Evolutionary conservation across 2,888 invertebrate genomes (phyloP).

Genomic region (Ditula angustiorana): DNA sequence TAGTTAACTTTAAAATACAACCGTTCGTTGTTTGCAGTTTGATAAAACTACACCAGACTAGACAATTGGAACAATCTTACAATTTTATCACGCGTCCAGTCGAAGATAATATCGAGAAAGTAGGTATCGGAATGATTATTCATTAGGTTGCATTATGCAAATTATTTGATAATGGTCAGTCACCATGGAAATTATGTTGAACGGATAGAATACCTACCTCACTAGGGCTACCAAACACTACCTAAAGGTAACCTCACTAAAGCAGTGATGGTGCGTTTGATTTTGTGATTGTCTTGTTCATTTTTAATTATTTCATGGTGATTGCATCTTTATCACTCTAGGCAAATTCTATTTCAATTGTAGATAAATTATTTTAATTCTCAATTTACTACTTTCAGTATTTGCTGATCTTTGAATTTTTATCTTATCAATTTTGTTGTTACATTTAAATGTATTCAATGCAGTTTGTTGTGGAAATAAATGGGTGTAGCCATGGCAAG

Average conservation of each 20-base stretch:
- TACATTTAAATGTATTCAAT: constrained; percentile 23
- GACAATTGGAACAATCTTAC: background rate
- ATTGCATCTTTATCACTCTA: constrained; percentile 4
- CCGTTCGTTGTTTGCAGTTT: background rate
- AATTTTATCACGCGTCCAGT: background rate
- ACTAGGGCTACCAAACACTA: too few species aligned
- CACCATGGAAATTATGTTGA: too few species aligned
- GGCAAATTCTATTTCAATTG: constrained; percentile 11
- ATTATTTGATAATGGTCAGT: too few species aligned
- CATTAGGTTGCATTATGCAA: background rate
- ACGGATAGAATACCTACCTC: too few species aligned
- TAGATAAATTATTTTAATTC: constrained; percentile 8
- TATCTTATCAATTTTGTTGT: constrained; percentile 19
- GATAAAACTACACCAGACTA: background rate
- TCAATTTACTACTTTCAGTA: constrained; percentile 27
- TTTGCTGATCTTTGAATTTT: constrained; percentile 30
- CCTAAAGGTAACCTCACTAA: too few species aligned
- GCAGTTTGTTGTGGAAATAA: constrained; percentile 30
- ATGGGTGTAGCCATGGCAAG: constrained; percentile 15
- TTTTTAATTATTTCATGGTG: background rate
- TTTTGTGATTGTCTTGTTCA: too few species aligned
- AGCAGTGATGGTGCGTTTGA: too few species aligned
- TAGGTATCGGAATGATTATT: background rate
- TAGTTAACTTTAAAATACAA: background rate
- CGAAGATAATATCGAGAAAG: background rate